A percentile compares a stretch with the other conserved stretches of the same genome.
phyloP scores from a whole-genome alignment of 2,797 vertebrate species.

The Gambusia yucatana region DNA sequence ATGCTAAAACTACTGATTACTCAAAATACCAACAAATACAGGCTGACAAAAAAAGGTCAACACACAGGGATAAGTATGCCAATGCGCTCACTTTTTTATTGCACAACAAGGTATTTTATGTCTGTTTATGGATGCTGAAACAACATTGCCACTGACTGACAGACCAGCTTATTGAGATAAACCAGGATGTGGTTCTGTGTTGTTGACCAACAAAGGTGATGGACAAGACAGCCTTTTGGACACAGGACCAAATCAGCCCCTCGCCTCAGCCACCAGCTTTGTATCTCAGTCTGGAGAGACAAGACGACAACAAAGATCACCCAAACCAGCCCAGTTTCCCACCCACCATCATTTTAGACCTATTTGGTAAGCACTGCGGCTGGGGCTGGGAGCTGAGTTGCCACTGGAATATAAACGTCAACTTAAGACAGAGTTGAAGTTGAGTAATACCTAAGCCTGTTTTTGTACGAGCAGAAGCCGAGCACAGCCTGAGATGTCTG shows the following conservation, averaged over 20 bases:
- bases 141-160: slow-evolving; percentile 83
- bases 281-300: slow-evolving; percentile 48
- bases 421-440: slow-evolving; percentile 72
- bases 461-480: slow-evolving; percentile 63
- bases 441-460: slow-evolving; percentile 56
- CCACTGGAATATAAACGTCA: slow-evolving; percentile 68
- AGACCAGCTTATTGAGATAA: slow-evolving; percentile 83
- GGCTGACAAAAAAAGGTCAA: slow-evolving; percentile 57
- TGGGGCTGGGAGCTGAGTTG: slow-evolving; percentile 65
- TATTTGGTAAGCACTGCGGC: slow-evolving; percentile 44
- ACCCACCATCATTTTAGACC: slow-evolving; percentile 34
- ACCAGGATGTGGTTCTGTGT: slow-evolving; percentile 77
- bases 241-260: slow-evolving; percentile 67
- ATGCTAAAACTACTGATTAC: slow-evolving; percentile 2
- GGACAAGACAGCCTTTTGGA: slow-evolving; percentile 74
- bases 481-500: slow-evolving; percentile 75
- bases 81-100: slow-evolving; percentile 86
- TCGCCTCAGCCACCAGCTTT: slow-evolving; percentile 40
- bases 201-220: slow-evolving; percentile 73
- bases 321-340: slow-evolving; percentile 1
- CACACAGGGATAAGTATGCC: slow-evolving; percentile 75
- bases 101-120: slow-evolving; percentile 82
- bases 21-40: slow-evolving; percentile 11
- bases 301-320: slow-evolving; percentile 28
- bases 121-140: slow-evolving; percentile 84